These are phyloP conservation scores for Gobio gobio DNA, from an alignment of 2,113 vertebrate genomes.

Conservation along the genomic window DNA sequence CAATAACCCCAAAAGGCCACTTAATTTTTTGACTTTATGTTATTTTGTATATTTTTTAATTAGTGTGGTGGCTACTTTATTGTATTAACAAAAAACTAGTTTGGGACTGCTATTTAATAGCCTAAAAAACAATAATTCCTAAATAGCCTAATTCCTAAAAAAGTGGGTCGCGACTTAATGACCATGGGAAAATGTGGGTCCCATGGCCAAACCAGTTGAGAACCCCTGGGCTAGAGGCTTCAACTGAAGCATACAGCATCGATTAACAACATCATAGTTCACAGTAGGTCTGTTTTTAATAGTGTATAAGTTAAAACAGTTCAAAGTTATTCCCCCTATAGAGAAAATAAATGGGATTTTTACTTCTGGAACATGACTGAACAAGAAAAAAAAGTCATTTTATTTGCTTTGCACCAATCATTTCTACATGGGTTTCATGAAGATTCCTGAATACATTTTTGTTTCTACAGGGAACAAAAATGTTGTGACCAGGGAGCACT, in stretches of 20 bases:
- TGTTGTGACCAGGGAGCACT: slow-evolving; percentile 92
- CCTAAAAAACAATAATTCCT: too few relatives aligned
- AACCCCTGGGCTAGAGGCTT: neutral
- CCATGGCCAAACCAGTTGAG: too few relatives aligned
- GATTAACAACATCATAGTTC: neutral
- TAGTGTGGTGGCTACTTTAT: too few relatives aligned
- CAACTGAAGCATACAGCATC: neutral
- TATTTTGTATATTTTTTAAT: too few relatives aligned
- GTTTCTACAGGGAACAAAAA: slow-evolving; percentile 91
- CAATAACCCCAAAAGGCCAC: too few relatives aligned
- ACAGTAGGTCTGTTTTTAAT: neutral
- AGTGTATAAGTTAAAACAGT: neutral
- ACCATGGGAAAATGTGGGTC: too few relatives aligned
- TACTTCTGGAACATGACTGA: neutral
- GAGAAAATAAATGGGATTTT: neutral
- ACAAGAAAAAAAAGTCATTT: neutral
- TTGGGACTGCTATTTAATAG: too few relatives aligned
- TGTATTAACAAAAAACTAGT: too few relatives aligned
- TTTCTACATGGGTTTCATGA: neutral
- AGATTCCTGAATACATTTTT: neutral
- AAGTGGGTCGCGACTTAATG: too few relatives aligned
- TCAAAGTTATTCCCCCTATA: neutral
- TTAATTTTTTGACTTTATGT: too few relatives aligned
- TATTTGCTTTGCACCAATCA: neutral
- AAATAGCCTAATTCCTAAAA: too few relatives aligned